Evolutionary conservation across 2,113 vertebrate species (phyloP), one percentile per base, ranked within the genome.

Genomic region (Sceloporus undulatus): DNA sequence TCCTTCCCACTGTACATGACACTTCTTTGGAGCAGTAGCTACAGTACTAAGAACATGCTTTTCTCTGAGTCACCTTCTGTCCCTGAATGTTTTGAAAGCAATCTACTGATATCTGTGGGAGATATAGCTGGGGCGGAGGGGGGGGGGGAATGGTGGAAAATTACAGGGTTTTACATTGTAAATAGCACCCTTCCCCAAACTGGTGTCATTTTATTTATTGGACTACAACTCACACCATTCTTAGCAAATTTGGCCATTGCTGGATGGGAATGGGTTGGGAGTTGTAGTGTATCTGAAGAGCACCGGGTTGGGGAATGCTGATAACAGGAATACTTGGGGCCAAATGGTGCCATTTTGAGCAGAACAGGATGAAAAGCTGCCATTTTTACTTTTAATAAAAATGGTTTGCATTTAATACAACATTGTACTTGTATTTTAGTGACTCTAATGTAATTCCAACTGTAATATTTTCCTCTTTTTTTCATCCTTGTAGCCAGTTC

Each of bases 401-500:
- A 2, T n/a, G 68, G 40, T 9, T 27, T 86, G 1, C 14, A 21
- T 48, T 76, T 62, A 16, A 62, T 18, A 59, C 14, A 59, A 9
- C 48, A 48, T 16, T 62, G 11, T 62, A 62, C 13, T 62, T 62
- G 59, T 13, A 18, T 62, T 62, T 18, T 62, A 4, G 9, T 62
- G 48, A 48, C 18, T 62, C 59, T 16, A 62, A 62, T 62, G 14
- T 1, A 82, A 19, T 82, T 91, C 29, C 34, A 87, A 5, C 3
- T 34, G 1, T 82, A 90, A 92, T 14, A 21, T 74, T 91, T 3
- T 66, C 0, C 70, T 52, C 8, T 56, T 40, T 38, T 27, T 8
- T 18, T 6, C 40, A 38, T 42, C 95, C 38, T 85, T 76, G 83
- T 92, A 99, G 99, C 98, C 99, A 0, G 85, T 99, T 87, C 98